Evolutionary conservation across 2,797 vertebrate species (phyloP).

Genomic region (Micrastur ruficollis): DNA sequence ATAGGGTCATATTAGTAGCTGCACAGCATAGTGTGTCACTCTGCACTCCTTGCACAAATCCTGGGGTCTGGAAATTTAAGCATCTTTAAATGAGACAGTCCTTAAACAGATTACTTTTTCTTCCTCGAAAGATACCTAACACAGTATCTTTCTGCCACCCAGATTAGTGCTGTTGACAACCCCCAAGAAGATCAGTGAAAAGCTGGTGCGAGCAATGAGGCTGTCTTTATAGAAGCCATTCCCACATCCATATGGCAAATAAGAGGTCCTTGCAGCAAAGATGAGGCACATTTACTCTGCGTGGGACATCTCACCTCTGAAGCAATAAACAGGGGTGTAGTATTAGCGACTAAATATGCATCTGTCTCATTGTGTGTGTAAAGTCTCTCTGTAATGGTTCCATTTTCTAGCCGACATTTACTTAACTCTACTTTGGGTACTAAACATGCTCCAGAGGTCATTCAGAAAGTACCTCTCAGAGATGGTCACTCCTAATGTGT

Average conservation of each 20-base stretch:
- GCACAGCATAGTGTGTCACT: not conserved
- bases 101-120: not conserved
- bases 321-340: not conserved
- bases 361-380: not conserved
- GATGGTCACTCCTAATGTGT: not conserved
- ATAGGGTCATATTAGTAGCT: not conserved
- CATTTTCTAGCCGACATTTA: not conserved
- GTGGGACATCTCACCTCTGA: not conserved
- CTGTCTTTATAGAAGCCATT: not conserved
- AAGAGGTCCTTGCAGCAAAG: not conserved
- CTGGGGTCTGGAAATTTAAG: rapidly evolving
- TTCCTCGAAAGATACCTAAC: not conserved
- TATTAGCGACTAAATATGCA: not conserved
- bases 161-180: not conserved
- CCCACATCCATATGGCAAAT: not conserved
- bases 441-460: not conserved
- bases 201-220: not conserved
- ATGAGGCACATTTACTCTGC: not conserved
- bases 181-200: not conserved
- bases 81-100: not conserved
- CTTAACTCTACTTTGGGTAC: not conserved
- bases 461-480: not conserved
- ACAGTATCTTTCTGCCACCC: not conserved
- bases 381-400: not conserved
- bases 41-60: not conserved